A percentile compares a stretch with the other conserved stretches of the same genome.
Conservation (phyloP, 1,140 invertebrate genomes). For the Drosophila erecta region DNA sequence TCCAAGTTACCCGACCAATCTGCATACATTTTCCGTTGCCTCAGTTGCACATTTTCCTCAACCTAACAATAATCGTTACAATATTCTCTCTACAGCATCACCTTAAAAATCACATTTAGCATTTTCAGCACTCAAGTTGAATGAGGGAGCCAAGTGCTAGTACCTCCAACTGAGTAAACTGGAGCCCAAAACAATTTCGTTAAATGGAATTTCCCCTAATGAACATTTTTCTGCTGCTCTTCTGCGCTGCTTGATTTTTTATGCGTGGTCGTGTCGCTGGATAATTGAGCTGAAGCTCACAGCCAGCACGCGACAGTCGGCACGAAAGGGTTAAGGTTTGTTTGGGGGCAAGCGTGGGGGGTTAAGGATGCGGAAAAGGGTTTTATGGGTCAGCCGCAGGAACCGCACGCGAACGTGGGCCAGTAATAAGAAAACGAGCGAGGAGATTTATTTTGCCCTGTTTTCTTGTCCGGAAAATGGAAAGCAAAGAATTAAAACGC, state of each 20-base stretch:
- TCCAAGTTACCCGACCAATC: not conserved
- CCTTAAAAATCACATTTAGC: constrained; percentile 44
- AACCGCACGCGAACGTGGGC: constrained; percentile 52
- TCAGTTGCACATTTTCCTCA: not conserved
- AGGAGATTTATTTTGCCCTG: constrained; percentile 35
- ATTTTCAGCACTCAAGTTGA: constrained; percentile 36
- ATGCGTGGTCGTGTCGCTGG: constrained; percentile 60
- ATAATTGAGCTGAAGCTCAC: constrained; percentile 66
- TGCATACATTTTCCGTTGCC: not conserved
- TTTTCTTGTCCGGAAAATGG: constrained; percentile 6
- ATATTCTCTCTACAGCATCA: constrained; percentile 34
- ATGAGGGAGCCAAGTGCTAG: constrained; percentile 17
- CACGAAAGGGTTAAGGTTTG: constrained; percentile 32
- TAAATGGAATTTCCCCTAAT: constrained; percentile 77
- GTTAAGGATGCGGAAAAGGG: constrained; percentile 43
- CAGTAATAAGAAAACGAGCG: constrained; percentile 41
- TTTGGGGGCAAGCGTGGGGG: not conserved
- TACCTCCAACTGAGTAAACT: constrained; percentile 1
- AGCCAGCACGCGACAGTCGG: constrained; percentile 50
- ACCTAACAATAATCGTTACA: constrained; percentile 8
- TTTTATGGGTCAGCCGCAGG: constrained; percentile 52
- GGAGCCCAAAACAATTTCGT: constrained; percentile 61
- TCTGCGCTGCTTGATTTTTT: constrained; percentile 44
- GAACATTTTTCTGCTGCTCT: constrained; percentile 61
- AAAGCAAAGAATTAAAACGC: constrained; percentile 53